A percentile compares a stretch with the other conserved stretches of the same genome.
These are phyloP conservation scores for Osedax frankpressi DNA, from an alignment of 2,888 invertebrate species.

Conservation along the genomic window DNA sequence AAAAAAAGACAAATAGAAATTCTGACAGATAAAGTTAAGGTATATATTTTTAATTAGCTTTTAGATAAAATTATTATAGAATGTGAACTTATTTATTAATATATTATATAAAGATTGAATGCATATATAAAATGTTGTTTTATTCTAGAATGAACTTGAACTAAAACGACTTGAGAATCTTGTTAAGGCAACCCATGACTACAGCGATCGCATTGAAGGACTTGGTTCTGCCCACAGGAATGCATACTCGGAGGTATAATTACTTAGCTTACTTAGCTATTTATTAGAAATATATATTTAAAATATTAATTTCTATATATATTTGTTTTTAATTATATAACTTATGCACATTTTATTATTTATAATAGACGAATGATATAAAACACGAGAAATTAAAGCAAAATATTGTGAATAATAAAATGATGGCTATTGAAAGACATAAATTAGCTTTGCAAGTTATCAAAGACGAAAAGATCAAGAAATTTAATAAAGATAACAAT, in stretches of 20 bases:
- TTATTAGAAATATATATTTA: no score
- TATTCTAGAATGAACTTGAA: neutral
- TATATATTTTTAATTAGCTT: slow-evolving; percentile 23
- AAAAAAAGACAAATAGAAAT: slow-evolving; percentile 35
- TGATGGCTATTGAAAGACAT: neutral
- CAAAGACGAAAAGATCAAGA: neutral
- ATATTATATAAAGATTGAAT: no score
- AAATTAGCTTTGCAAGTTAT: neutral
- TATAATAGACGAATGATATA: neutral
- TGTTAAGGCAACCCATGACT: neutral
- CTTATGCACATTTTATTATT: no score
- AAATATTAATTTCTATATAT: no score
- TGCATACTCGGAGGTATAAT: neutral
- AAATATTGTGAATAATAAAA: neutral
- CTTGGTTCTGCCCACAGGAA: neutral
- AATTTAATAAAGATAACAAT: neutral
- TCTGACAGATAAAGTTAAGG: slow-evolving; percentile 36
- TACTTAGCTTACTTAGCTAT: no score
- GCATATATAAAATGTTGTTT: no score
- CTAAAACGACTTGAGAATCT: neutral
- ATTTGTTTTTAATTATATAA: no score
- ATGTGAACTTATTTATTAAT: no score
- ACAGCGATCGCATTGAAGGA: neutral
- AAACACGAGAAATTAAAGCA: neutral
- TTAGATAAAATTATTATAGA: no score